Evolutionary conservation across 37 sponge, comb jelly and placozoan species (phyloP).

Genomic region (Sycon ciliatum): DNA sequence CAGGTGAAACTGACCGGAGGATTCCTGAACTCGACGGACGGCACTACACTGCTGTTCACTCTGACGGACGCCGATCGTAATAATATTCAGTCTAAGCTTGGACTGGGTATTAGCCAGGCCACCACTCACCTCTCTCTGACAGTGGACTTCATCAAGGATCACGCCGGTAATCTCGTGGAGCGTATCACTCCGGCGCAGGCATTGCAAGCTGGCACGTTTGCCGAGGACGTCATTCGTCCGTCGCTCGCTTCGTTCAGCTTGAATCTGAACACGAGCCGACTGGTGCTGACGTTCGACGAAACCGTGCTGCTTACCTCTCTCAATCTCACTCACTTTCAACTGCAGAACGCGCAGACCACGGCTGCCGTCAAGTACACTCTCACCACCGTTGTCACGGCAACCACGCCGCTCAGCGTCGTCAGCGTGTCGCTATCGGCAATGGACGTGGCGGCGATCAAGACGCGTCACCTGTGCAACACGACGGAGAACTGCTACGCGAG

Average conservation of each 20-base stretch:
- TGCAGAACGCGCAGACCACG: slow-evolving; percentile 18
- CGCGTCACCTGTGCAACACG: too few relatives aligned
- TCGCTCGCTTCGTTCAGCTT: slow-evolving; percentile 39
- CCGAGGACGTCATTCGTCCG: slow-evolving; percentile 48
- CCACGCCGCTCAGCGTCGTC: too few relatives aligned
- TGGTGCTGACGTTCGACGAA: slow-evolving; percentile 64
- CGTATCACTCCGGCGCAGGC: slow-evolving; percentile 29
- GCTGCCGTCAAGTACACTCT: background rate
- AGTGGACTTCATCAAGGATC: slow-evolving; percentile 35
- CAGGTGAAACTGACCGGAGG: slow-evolving; percentile 61
- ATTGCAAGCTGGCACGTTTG: slow-evolving; percentile 38
- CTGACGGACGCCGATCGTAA: slow-evolving; percentile 21
- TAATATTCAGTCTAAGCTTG: background rate
- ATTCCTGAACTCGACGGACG: slow-evolving; percentile 5
- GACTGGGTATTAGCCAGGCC: background rate
- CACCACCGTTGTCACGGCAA: background rate
- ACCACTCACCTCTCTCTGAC: slow-evolving; percentile 57
- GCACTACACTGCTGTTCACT: slow-evolving; percentile 41
- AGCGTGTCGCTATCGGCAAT: background rate
- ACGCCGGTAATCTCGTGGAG: slow-evolving; percentile 27
- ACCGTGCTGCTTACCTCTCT: slow-evolving; percentile 48
- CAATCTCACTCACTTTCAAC: slow-evolving; percentile 26
- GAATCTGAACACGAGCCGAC: slow-evolving; percentile 43
- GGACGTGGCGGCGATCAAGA: slow-evolving; percentile 58
- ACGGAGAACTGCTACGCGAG: too few relatives aligned